Conservation (phyloP, 1,140 invertebrate species). For the Nasonia longicornis region DNA sequence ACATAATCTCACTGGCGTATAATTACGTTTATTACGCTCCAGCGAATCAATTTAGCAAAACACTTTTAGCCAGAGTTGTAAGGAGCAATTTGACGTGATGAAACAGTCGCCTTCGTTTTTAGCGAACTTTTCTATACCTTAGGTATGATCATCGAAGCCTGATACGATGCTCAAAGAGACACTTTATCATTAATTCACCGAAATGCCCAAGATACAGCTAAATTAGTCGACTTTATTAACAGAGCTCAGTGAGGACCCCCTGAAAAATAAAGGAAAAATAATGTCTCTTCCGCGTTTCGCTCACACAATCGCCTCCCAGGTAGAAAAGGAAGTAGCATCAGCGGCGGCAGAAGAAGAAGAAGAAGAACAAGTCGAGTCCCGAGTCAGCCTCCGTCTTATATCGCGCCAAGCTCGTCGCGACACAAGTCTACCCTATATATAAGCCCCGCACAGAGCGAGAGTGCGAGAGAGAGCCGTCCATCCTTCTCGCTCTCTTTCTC, state of each 20-base stretch:
- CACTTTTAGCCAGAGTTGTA: background rate
- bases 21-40: too few relatives aligned
- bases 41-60: background rate
- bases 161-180: too few relatives aligned
- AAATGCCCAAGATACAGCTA: too few relatives aligned
- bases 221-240: too few relatives aligned
- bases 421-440: background rate
- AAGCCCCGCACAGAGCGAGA: too few relatives aligned
- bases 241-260: too few relatives aligned
- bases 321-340: background rate
- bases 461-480: background rate
- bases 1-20: too few relatives aligned
- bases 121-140: background rate
- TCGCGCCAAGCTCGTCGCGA: background rate
- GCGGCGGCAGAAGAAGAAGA: background rate
- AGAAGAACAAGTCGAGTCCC: background rate
- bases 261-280: background rate
- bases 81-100: background rate
- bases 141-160: background rate
- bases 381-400: slow-evolving; percentile 1
- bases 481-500: background rate
- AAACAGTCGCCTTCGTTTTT: background rate
- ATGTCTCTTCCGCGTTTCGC: background rate
- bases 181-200: too few relatives aligned
- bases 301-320: background rate